Conservation (phyloP, 2,888 invertebrate genomes). For the Apamea crenata region DNA sequence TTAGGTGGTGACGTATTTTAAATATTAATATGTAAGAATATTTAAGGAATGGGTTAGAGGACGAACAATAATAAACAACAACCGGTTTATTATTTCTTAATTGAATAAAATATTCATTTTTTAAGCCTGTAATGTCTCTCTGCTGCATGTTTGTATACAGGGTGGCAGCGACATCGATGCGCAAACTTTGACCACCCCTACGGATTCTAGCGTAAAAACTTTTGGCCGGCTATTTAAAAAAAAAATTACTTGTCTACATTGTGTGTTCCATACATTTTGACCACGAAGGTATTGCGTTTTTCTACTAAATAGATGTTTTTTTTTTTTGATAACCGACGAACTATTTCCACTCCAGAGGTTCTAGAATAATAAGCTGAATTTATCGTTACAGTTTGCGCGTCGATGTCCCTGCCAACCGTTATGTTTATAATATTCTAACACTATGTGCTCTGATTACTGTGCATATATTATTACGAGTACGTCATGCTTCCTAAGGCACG, state of each 20-base stretch:
- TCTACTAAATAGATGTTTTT: too few relatives aligned
- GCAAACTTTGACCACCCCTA: too few relatives aligned
- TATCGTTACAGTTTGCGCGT: too few relatives aligned
- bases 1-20: neutral
- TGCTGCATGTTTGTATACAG: neutral
- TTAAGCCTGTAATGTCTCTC: neutral
- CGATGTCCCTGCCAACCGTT: too few relatives aligned
- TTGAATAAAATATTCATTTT: neutral
- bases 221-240: too few relatives aligned
- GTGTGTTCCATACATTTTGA: too few relatives aligned
- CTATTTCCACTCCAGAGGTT: too few relatives aligned
- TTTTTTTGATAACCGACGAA: too few relatives aligned
- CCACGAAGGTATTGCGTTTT: too few relatives aligned
- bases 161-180: neutral
- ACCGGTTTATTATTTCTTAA: neutral
- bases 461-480: conserved; percentile 12
- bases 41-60: neutral
- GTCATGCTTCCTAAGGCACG: conserved; percentile 2
- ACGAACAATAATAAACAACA: neutral
- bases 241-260: too few relatives aligned
- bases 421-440: neutral
- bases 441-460: conserved; percentile 28
- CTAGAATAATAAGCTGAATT: too few relatives aligned
- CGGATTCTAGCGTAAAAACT: too few relatives aligned
- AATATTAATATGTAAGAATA: neutral